Evolutionary conservation across 2,113 vertebrate species (phyloP), one percentile per base, ranked within the genome.

Genomic region (Nettapus auritus): DNA sequence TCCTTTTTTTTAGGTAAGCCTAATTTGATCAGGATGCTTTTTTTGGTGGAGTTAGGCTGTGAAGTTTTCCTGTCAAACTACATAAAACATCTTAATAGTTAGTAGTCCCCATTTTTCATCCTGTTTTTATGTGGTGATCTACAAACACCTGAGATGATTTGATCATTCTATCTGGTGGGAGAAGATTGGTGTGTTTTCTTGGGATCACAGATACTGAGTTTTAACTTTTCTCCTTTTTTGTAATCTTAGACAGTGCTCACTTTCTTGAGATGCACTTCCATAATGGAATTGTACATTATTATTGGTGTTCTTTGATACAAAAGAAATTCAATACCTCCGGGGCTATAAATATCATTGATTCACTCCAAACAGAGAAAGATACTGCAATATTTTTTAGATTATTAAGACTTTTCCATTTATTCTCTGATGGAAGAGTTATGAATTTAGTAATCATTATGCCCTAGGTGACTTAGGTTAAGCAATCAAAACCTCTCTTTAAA

Each of bases 321-420:
- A 97, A 96, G 87, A 94, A 94, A 96, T 59, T 76, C 68, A 46
- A 3, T 81, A 59, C 91, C 98, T 95, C 66, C 46, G 55, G 91
- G 97, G 91, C 94, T 89, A 95, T 93, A 95, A 96, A 88, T 94
- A 87, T 40, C 96, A 94, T 96, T 91, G 96, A 97, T 97, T 97
- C 73, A 48, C 57, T 56, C 59, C 64, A 62, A 94, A 90, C 52
- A 60, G 77, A 88, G 81, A 86, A 90, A 83, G 92, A 82, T 48
- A 73, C 89, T 80, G 57, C 81, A 91, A 92, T 92, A 80, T 86
- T 89, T 96, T 93, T 96, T 79, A 90, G 89, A 82, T 96, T 96
- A 97, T 97, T 95, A 93, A 94, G 94, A 84, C 75, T 88, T 85
- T 83, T 87, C 75, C 74, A 63, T 94, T 96, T 94, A 77, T 53